Conservation (phyloP, 2,797 vertebrate genomes). For the Liparis tanakae region DNA sequence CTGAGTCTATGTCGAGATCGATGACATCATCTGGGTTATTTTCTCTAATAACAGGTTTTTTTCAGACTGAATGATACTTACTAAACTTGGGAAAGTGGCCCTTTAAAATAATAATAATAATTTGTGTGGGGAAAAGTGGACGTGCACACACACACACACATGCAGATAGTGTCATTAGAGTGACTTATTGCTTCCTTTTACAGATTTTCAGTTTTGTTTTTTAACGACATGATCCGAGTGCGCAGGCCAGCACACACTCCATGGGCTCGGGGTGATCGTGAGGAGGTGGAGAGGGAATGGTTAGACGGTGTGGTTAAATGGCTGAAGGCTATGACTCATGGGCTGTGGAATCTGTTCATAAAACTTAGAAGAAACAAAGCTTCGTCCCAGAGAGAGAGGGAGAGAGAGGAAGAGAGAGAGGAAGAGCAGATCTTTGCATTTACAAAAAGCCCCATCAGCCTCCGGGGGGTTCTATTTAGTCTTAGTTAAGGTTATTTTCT, state of each 20-base stretch:
- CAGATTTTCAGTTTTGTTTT: constrained; percentile 6
- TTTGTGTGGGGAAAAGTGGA: background rate
- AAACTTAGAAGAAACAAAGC: constrained; percentile 54
- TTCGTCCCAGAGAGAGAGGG: constrained; percentile 10
- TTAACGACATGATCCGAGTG: background rate
- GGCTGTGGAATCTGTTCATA: constrained; percentile 59
- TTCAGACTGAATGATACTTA: background rate
- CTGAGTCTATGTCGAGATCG: background rate
- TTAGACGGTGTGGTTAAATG: constrained; percentile 35
- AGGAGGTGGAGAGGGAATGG: background rate
- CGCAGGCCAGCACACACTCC: constrained; percentile 8
- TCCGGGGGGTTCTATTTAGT: background rate
- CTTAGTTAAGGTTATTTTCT: constrained; percentile 31
- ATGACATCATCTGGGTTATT: background rate
- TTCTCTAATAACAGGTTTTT: background rate
- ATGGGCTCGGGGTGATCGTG: background rate
- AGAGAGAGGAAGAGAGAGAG: background rate
- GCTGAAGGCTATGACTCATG: constrained; percentile 59
- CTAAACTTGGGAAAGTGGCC: background rate
- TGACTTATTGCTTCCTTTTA: constrained; percentile 49
- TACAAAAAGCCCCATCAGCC: constrained; percentile 6
- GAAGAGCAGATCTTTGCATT: constrained; percentile 12
- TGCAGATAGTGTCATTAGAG: background rate
- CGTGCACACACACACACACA: background rate
- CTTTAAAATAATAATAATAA: background rate